phyloP scores from a whole-genome alignment of 2,113 vertebrate genomes.

The Donacobius atricapilla region DNA sequence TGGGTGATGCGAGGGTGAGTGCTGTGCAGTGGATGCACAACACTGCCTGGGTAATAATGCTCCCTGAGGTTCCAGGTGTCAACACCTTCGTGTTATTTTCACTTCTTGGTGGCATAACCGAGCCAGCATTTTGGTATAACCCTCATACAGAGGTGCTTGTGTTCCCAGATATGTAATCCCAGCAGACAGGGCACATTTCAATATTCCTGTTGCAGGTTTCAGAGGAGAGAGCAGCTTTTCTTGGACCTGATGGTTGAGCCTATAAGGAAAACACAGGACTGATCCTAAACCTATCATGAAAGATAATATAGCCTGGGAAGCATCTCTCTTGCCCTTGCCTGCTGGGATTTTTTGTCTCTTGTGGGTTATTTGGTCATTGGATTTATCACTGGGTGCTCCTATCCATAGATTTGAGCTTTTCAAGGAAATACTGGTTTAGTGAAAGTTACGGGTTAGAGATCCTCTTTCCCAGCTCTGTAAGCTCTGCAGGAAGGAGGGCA shows the following conservation, averaged over 20 bases:
- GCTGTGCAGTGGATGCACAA: fast-evolving
- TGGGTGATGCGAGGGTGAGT: not conserved
- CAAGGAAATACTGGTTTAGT: not conserved
- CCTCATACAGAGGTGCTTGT: not conserved
- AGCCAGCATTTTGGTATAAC: not conserved
- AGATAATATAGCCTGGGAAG: not conserved
- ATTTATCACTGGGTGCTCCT: not conserved
- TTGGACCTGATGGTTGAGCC: not conserved
- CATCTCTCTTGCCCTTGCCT: not conserved
- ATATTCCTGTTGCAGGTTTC: not conserved
- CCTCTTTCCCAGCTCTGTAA: not conserved
- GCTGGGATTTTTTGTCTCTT: not conserved
- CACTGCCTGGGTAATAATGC: not conserved
- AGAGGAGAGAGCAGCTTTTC: not conserved
- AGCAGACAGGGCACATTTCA: fast-evolving
- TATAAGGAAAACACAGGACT: not conserved
- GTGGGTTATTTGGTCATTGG: not conserved
- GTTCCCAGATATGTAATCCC: no score
- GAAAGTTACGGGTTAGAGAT: not conserved
- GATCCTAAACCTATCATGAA: not conserved
- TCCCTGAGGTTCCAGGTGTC: not conserved
- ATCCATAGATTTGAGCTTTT: not conserved
- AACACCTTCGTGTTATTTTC: not conserved
- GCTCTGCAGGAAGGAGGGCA: not conserved
- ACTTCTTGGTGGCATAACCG: fast-evolving